Conservation (phyloP, 2,113 vertebrate genomes). For the Girardinichthys multiradiatus region DNA sequence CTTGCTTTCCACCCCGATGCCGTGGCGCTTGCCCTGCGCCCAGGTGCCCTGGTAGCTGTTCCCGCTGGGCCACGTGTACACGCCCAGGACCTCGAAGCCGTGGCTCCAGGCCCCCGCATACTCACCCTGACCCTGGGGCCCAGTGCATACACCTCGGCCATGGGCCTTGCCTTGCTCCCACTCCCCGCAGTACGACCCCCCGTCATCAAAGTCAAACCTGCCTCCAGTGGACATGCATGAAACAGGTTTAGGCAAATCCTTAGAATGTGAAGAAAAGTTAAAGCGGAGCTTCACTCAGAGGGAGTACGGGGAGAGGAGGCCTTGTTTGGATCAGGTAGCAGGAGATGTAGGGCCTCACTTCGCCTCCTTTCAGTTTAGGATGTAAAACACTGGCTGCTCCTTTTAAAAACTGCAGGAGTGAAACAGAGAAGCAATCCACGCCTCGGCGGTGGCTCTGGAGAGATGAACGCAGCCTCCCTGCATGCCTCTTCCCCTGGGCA, state of each 20-base stretch:
- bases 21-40: constrained; percentile 98
- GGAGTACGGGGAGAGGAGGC: constrained; percentile 51
- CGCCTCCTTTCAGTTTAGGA: constrained; percentile 31
- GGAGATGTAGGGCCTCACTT: constrained; percentile 53
- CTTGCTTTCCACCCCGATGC: constrained; percentile 96
- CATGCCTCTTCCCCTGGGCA: constrained; percentile 73
- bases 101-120: constrained; percentile 97
- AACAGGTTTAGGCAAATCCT: constrained; percentile 83
- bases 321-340: constrained; percentile 43
- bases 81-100: constrained; percentile 96
- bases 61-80: constrained; percentile 98
- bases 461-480: constrained; percentile 58
- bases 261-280: constrained; percentile 78
- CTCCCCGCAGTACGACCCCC: constrained; percentile 99
- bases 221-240: constrained; percentile 87
- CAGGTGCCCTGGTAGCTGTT: constrained; percentile 98
- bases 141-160: constrained; percentile 96
- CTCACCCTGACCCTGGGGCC: constrained; percentile 98
- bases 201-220: constrained; percentile 99
- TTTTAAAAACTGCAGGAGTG: constrained; percentile 19
- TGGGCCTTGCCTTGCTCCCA: constrained; percentile 99
- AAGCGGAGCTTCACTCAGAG: constrained; percentile 48
- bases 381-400: constrained; percentile 28
- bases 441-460: constrained; percentile 56
- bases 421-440: constrained; percentile 43